Percentiles rank a stretch among this genome's conserved stretches.
These are phyloP conservation scores for Harpalus rufipes DNA, from an alignment of 2,888 invertebrate species.

Conservation along the genomic window DNA sequence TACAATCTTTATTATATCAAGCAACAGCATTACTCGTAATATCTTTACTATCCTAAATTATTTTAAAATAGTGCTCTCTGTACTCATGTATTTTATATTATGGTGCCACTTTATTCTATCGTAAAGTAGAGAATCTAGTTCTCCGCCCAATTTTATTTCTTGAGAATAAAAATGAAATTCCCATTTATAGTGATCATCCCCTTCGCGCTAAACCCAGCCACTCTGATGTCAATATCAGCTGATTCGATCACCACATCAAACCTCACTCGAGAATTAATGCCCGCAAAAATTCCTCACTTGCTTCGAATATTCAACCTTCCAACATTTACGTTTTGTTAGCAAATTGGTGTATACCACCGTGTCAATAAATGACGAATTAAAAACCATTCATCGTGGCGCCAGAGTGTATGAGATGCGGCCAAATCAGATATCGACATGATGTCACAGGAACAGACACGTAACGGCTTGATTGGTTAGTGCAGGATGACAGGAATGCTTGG, in stretches of 20 bases:
- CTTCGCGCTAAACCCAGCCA: not conserved
- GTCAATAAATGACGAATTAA: constrained; percentile 65
- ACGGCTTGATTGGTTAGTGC: constrained; percentile 58
- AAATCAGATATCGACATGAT: constrained; percentile 61
- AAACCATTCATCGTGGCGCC: constrained; percentile 62
- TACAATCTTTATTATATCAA: too few relatives aligned
- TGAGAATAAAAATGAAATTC: constrained; percentile 5
- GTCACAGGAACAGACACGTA: constrained; percentile 47
- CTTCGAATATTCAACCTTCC: constrained; percentile 9
- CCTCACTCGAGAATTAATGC: constrained; percentile 38
- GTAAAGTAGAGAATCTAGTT: not conserved
- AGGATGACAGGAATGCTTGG: constrained; percentile 16
- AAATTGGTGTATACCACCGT: constrained; percentile 61
- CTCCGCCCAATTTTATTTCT: not conserved
- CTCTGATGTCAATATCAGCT: not conserved
- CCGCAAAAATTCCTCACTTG: constrained; percentile 18
- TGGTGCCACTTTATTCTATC: too few relatives aligned
- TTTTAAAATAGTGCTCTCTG: too few relatives aligned
- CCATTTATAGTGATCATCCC: not conserved
- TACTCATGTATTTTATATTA: too few relatives aligned
- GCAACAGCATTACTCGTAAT: too few relatives aligned
- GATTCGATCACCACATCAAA: not conserved
- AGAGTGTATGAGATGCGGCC: constrained; percentile 53
- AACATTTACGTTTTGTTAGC: constrained; percentile 12
- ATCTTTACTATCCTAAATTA: too few relatives aligned